Percentiles rank a stretch among this genome's conserved stretches.
Evolutionary conservation across 2,888 invertebrate genomes (phyloP).

Genomic region (Neria commutata): DNA sequence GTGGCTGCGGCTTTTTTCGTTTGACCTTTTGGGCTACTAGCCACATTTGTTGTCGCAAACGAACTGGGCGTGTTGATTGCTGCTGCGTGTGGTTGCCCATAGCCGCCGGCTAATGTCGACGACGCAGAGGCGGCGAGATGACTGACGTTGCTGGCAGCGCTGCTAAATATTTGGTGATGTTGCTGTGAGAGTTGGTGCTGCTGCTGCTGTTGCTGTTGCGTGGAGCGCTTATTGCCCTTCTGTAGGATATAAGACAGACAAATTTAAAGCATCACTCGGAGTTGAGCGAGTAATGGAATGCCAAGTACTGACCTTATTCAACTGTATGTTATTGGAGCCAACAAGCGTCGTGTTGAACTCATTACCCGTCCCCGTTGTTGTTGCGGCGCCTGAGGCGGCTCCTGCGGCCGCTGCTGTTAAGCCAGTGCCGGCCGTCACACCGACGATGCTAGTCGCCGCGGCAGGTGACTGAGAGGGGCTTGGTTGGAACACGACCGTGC

Average conservation of each 20-base stretch:
- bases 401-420: conserved; percentile 43
- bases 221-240: conserved; percentile 56
- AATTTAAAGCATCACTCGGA: neutral
- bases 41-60: conserved; percentile 61
- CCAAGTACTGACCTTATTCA: conserved; percentile 59
- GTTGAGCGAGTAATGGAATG: neutral
- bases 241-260: conserved; percentile 35
- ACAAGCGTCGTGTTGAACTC: conserved; percentile 63
- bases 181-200: conserved; percentile 36
- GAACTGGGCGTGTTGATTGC: conserved; percentile 59
- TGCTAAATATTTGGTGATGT: conserved; percentile 56
- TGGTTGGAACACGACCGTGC: conserved; percentile 62
- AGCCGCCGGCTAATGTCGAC: conserved; percentile 49
- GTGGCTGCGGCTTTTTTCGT: conserved; percentile 57
- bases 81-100: conserved; percentile 60
- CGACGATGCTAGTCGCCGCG: conserved; percentile 60
- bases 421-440: conserved; percentile 54
- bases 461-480: conserved; percentile 63
- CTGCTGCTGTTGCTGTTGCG: conserved; percentile 34
- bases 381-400: conserved; percentile 35
- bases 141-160: conserved; percentile 35
- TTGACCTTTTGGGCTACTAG: conserved; percentile 62
- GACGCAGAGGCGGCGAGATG: conserved; percentile 38
- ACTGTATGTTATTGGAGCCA: conserved; percentile 62
- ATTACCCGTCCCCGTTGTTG: conserved; percentile 53